A percentile compares a stretch with the other conserved stretches of the same genome.
Evolutionary conservation across 2,113 vertebrate species (phyloP).

Genomic region (Desmodus rotundus): DNA sequence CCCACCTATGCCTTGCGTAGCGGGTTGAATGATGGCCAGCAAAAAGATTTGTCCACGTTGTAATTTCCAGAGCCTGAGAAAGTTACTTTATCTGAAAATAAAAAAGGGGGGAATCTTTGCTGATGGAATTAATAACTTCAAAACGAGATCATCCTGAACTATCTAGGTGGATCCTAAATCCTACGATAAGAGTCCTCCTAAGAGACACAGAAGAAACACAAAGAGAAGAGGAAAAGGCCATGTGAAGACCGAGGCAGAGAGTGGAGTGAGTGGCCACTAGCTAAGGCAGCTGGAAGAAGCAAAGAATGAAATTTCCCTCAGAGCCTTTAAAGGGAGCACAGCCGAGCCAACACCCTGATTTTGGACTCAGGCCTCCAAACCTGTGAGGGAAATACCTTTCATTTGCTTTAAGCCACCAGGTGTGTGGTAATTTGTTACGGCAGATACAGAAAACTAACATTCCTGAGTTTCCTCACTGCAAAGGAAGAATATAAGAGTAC

Average conservation of each 20-base stretch:
- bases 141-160: not conserved
- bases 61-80: not conserved
- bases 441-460: not conserved
- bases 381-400: not conserved
- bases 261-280: not conserved
- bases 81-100: not conserved
- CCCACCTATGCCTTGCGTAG: not conserved
- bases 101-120: not conserved
- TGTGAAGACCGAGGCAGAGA: not conserved
- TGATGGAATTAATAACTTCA: not conserved
- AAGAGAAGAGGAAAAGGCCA: not conserved
- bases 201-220: not conserved
- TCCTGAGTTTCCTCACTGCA: not conserved
- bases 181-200: not conserved
- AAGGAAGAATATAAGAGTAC: not conserved
- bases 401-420: not conserved
- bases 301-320: not conserved
- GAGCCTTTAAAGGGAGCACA: not conserved
- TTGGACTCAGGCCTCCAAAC: not conserved
- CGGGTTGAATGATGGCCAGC: not conserved
- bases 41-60: not conserved
- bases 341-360: not conserved
- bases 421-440: not conserved
- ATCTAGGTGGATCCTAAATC: not conserved
- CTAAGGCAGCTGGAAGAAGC: not conserved